phyloP scores from a whole-genome alignment of 2,113 vertebrate species.

The Pterocles orientalis region DNA sequence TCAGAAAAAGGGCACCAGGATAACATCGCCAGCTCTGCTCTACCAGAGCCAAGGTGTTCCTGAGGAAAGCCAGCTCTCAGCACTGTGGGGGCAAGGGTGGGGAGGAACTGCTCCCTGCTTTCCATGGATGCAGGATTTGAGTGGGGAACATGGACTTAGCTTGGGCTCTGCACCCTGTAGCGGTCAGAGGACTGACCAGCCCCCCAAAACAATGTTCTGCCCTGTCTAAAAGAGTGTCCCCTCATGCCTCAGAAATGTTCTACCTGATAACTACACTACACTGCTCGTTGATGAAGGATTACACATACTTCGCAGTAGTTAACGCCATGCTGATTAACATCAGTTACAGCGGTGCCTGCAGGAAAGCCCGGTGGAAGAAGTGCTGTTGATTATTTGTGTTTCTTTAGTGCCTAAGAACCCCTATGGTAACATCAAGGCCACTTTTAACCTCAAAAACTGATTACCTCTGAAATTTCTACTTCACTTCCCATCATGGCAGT shows the following conservation, averaged over 20 bases:
- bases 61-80: neutral
- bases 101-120: neutral
- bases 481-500: neutral
- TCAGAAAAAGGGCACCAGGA: neutral
- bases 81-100: accelerated
- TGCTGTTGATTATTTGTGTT: neutral
- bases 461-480: neutral
- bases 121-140: accelerated
- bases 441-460: neutral
- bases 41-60: neutral
- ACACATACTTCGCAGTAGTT: neutral
- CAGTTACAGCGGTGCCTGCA: neutral
- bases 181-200: accelerated
- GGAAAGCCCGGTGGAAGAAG: neutral
- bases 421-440: neutral
- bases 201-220: neutral
- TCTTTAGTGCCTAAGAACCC: neutral
- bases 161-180: neutral
- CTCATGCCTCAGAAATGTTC: neutral
- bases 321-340: neutral
- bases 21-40: accelerated
- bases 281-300: neutral
- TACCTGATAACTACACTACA: neutral
- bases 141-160: neutral
- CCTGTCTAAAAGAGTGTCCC: neutral